phyloP scores from a whole-genome alignment of 2,888 invertebrate species.

The Tanytarsus gracilentus region DNA sequence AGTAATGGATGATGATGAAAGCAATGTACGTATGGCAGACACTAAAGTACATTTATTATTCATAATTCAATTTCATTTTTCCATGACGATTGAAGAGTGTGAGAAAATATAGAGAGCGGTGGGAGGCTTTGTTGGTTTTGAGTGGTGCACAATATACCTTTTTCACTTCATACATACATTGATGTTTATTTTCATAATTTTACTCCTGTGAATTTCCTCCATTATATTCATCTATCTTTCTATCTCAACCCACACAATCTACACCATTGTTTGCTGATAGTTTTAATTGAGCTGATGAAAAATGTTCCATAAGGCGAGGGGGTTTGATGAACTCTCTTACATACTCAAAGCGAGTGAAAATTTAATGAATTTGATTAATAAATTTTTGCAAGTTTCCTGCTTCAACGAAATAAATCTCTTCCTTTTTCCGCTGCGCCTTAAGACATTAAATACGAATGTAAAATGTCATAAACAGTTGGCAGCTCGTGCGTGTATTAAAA shows the following conservation, averaged over 20 bases:
- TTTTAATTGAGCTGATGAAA: constrained; percentile 25
- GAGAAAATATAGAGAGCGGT: not conserved
- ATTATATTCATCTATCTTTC: not conserved
- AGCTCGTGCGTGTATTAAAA: not conserved
- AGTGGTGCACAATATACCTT: not conserved
- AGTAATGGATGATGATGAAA: constrained; percentile 23
- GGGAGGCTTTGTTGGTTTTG: not conserved
- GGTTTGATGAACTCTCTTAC: too few species aligned
- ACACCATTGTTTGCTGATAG: constrained; percentile 17
- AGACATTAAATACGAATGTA: too few species aligned
- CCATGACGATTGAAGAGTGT: not conserved
- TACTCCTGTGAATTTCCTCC: constrained; percentile 13
- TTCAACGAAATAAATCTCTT: not conserved
- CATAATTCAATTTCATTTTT: constrained; percentile 27
- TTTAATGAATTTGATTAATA: not conserved
- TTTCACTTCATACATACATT: not conserved
- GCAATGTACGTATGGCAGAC: constrained; percentile 20
- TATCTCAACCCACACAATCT: too few species aligned
- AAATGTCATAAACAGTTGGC: too few species aligned
- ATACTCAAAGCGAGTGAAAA: too few species aligned
- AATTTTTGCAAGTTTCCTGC: not conserved
- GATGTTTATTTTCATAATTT: constrained; percentile 22
- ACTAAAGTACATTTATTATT: constrained; percentile 25
- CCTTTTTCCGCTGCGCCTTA: too few species aligned
- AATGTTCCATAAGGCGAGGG: too few species aligned